Base-by-base conservation (phyloP, 1,140 invertebrate species). In the Drosophila rhopaloa region DNA sequence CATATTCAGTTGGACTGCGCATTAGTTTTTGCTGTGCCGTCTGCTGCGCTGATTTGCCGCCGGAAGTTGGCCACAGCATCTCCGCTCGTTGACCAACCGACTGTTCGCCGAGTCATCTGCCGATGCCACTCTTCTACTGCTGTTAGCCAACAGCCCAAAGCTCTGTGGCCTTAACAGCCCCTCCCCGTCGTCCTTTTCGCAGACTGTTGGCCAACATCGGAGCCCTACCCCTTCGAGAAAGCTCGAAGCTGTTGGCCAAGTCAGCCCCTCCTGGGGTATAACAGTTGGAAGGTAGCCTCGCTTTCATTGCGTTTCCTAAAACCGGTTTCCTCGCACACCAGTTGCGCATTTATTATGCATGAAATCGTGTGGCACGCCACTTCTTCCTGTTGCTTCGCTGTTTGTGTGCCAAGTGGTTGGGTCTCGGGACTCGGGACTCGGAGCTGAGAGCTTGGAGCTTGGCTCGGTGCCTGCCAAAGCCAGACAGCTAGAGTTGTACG, bases 281-380 rank as follows among this genome's bases (percentile, higher is more conserved):
- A 89, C 84, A 84, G 72, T 83, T 81, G 48, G 14, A 51, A 44
- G 58, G 44, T 46, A 29, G 14, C 46, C 54, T 41, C 46, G 46
- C 41, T 67, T 50, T 57, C 43, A 16, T 40, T 63, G 41, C 58
- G 44, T 58, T 79, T 79, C 61, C 80, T 75, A 82, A 84, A 89
- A 89, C 84, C 84, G 85, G 84, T 88, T 88, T 68, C 68, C 79
- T 77, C 76, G 80, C 80, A 91, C 89, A 91, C 89, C 89, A 91
- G 89, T 91, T 91, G 89, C 89, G 90, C 89, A 91, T 91, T 91
- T 91, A 91, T 91, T 91, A 91, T 91, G 79, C 89, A 91, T 89
- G 78, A 47, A 73, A 60, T 48, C 65, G 46, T 67, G 66, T 80
- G 60, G 81, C 67, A 76, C 76, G 60, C 72, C 60, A 57, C 61